phyloP scores from a whole-genome alignment of 2,888 invertebrate species.

The Hypena proboscidalis region DNA sequence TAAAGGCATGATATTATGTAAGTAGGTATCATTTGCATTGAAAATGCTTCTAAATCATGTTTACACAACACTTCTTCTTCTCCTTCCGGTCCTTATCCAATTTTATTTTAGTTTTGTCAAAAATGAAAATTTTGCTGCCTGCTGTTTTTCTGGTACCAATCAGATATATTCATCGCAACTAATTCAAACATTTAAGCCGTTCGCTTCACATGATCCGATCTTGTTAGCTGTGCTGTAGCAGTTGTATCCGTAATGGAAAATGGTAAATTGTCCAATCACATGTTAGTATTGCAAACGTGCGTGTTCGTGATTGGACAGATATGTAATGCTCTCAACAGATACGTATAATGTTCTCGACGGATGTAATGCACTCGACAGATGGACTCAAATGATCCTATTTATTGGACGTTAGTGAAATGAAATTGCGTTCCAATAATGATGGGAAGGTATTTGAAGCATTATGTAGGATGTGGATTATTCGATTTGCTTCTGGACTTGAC shows the following conservation, averaged over 20 bases:
- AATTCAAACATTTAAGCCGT: constrained; percentile 23
- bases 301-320: constrained; percentile 50
- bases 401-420: constrained; percentile 34
- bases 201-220: constrained; percentile 43
- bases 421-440: constrained; percentile 23
- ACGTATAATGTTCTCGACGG: constrained; percentile 27
- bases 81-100: too few species aligned
- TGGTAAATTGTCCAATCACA: constrained; percentile 69
- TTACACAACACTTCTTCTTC: too few species aligned
- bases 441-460: constrained; percentile 22
- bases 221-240: constrained; percentile 50
- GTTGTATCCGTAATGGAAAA: constrained; percentile 53
- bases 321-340: constrained; percentile 28
- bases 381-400: constrained; percentile 32
- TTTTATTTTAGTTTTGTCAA: too few species aligned
- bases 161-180: too few species aligned
- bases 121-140: too few species aligned
- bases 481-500: background rate
- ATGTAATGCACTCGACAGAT: constrained; percentile 29
- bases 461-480: constrained; percentile 31
- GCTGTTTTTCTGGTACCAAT: too few species aligned
- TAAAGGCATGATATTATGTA: too few species aligned
- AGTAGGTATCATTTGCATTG: too few species aligned
- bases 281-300: constrained; percentile 49
- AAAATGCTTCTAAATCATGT: too few species aligned